Conservation (phyloP, 2,888 invertebrate genomes). For the Didymodactylos carnosus region DNA sequence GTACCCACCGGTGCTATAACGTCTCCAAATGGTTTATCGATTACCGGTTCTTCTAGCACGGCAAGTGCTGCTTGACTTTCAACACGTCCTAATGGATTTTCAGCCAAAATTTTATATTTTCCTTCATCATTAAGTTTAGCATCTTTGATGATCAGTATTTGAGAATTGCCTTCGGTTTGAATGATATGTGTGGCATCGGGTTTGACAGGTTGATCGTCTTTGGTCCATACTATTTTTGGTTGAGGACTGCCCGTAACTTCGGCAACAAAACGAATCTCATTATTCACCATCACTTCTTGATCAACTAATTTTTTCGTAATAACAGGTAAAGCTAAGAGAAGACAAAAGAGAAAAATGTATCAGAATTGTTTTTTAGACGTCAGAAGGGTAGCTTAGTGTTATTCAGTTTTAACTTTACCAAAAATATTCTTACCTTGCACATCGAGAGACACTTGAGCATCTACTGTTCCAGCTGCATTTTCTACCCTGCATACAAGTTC, state of each 20-base stretch:
- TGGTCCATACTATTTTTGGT: conserved; percentile 9
- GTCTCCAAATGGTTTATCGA: conserved; percentile 1
- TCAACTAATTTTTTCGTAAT: not conserved
- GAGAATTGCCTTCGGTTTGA: conserved; percentile 48
- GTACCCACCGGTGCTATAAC: not conserved
- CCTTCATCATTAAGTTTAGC: conserved; percentile 37
- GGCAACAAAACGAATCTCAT: not conserved
- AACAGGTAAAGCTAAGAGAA: not conserved
- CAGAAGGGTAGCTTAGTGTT: too few relatives aligned
- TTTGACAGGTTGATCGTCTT: conserved; percentile 2
- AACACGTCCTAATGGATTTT: conserved; percentile 28
- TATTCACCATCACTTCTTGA: conserved; percentile 2
- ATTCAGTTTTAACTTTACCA: too few relatives aligned
- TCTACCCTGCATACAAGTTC: not conserved
- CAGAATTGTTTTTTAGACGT: too few relatives aligned
- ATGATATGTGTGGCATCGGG: not conserved
- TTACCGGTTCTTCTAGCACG: conserved; percentile 18
- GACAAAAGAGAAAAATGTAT: not conserved
- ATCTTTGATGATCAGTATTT: conserved; percentile 46
- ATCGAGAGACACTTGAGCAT: not conserved
- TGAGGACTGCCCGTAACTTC: conserved; percentile 3
- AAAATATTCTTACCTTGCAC: not conserved
- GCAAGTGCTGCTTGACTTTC: conserved; percentile 28
- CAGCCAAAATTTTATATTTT: conserved; percentile 29
- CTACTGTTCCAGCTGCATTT: not conserved